phyloP scores from a whole-genome alignment of 2,797 vertebrate species.

The Anguilla marmorata region DNA sequence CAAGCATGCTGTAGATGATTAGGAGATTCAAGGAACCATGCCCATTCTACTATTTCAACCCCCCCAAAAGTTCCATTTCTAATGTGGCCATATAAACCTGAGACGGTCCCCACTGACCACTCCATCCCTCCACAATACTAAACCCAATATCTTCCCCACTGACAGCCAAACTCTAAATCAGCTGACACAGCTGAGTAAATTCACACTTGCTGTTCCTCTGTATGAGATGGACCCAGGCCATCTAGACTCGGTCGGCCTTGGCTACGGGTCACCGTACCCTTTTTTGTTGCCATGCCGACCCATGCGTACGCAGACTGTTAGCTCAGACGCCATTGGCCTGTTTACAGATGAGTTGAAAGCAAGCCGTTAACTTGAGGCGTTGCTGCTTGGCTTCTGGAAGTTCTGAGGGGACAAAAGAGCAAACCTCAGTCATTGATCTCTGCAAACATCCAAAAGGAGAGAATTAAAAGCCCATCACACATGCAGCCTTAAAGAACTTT shows the following conservation, averaged over 20 bases:
- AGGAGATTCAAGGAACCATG: neutral
- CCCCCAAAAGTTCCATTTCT: neutral
- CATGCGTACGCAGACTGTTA: neutral
- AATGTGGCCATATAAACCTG: neutral
- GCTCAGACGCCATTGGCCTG: neutral
- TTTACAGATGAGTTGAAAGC: neutral
- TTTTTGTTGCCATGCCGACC: constrained; percentile 30
- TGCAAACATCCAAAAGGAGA: too few species aligned
- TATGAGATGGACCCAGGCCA: neutral
- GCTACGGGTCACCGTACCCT: neutral
- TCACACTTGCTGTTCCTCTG: constrained; percentile 46
- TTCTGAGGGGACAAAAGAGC: neutral
- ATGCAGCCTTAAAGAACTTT: too few species aligned
- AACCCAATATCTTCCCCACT: neutral
- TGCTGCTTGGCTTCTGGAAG: neutral
- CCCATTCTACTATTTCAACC: neutral
- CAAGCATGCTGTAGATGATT: constrained; percentile 49
- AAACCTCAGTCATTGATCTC: neutral
- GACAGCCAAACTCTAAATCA: constrained; percentile 28
- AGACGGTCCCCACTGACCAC: neutral
- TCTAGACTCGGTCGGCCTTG: neutral
- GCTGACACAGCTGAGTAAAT: constrained; percentile 62
- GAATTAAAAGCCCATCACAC: too few species aligned
- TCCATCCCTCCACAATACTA: neutral
- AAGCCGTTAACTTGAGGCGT: neutral